Base-by-base conservation (phyloP, 2,797 vertebrate genomes). In the Gallinago nigripennis region DNA sequence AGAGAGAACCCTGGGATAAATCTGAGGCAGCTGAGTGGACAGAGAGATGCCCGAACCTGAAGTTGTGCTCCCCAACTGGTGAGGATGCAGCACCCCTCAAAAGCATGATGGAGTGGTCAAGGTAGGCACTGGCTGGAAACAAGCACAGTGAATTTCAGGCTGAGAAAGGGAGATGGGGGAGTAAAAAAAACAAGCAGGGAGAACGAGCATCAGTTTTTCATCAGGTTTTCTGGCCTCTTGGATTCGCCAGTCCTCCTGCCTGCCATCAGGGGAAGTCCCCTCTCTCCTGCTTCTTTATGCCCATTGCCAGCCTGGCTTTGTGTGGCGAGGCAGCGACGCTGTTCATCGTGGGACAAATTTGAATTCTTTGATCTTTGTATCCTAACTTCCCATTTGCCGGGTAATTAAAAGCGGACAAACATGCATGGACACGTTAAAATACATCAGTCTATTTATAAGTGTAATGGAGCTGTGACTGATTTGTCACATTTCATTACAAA, bases 391-490 rank as follows among this genome's bases (percentile, higher is more conserved):
- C 63, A 57, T 88, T 79, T 88, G 53, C n/a, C 1, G 4, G 45
- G 25, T 88, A 86, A 94, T 70, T 86, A 86, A 84, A 92, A 94
- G 1, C 85, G 83, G 65, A 54, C 60, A 60, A 88, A 86, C 39
- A 18, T 11, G 65, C 61, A 19, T 0, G 4, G 35, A 63, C 79
- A 46, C 0, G 6, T 84, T 82, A 70, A 90, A 90, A 79, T 51
- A 46, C 78, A 92, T 39, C 39, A 70, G 16, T 43, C 41, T 37
- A 41, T 88, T 94, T 94, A 5, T 73, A 91, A 91, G 70, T 56
- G 72, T 92, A 86, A 94, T 61, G 90, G 77, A 88, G 63, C 51
- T 73, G 76, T 63, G 95, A 91, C 89, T 91, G 90, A 94, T 88
- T 86, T 56, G 27, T 88, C 33, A n/a, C 51, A 75, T 90, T 94